Conservation (phyloP, 2,113 vertebrate species). For the Paratilapia polleni region DNA sequence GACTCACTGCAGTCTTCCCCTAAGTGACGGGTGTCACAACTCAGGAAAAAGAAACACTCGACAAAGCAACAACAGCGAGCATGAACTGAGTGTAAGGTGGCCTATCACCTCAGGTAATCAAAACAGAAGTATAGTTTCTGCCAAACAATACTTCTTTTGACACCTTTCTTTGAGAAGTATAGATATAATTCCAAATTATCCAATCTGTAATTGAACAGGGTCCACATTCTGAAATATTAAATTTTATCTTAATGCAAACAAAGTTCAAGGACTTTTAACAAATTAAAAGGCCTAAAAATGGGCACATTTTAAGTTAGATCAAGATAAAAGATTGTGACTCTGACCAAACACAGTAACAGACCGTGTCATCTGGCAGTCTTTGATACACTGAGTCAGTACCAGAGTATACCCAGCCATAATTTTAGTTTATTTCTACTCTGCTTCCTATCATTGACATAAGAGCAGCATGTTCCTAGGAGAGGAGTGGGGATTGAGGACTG, state of each 20-base stretch:
- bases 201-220: not conserved
- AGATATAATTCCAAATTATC: no score
- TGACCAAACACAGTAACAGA: not conserved
- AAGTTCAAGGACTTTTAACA: not conserved
- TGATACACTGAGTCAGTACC: not conserved
- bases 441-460: not conserved
- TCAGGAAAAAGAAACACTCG: not conserved
- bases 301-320: no score
- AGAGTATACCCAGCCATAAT: not conserved
- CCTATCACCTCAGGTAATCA: no score
- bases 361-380: not conserved
- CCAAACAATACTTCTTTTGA: no score
- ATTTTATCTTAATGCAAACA: not conserved
- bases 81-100: no score
- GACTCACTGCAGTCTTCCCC: no score
- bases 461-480: not conserved
- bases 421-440: not conserved
- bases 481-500: not conserved
- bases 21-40: not conserved
- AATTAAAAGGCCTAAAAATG: not conserved
- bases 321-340: not conserved
- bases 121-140: no score
- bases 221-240: not conserved
- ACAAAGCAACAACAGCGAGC: no score
- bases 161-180: no score